Percentiles rank a stretch among this genome's conserved stretches.
phyloP scores from a whole-genome alignment of 1,140 invertebrate species.

The Papilio helenus region DNA sequence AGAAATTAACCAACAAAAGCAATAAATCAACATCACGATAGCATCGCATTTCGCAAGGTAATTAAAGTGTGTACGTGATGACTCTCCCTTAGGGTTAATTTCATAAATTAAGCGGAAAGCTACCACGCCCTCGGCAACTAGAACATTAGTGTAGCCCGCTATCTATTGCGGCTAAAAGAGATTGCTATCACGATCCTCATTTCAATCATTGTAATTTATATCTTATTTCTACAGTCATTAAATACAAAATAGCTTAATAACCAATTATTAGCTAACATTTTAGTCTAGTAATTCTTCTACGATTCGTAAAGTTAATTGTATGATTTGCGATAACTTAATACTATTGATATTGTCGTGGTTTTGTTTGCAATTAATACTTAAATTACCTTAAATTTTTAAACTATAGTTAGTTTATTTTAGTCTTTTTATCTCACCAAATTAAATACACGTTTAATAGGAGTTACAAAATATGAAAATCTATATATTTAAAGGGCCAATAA shows the following conservation, averaged over 20 bases:
- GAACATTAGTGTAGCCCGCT: not conserved
- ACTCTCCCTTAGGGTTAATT: conserved; percentile 5
- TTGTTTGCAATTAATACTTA: no score
- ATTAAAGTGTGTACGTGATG: conserved; percentile 10
- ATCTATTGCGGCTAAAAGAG: not conserved
- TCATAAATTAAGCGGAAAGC: conserved; percentile 15
- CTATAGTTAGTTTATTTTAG: no score
- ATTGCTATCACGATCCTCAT: not conserved
- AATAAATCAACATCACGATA: not conserved
- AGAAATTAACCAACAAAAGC: not conserved
- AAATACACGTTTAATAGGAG: not conserved
- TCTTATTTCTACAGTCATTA: not conserved
- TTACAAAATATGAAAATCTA: not conserved
- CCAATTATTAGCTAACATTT: no score
- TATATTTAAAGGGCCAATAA: conserved; percentile 17
- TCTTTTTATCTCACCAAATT: no score
- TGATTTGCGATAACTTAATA: not conserved
- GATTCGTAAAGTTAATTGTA: not conserved
- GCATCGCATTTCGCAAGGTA: conserved; percentile 2
- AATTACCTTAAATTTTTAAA: no score
- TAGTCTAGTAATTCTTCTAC: not conserved
- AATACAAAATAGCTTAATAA: not conserved
- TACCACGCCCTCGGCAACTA: conserved; percentile 6
- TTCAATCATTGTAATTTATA: not conserved
- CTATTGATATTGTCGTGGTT: no score